Evolutionary conservation across 64 coral and sea anemone species (phyloP).

Genomic region (Catalaphyllia jardinei): DNA sequence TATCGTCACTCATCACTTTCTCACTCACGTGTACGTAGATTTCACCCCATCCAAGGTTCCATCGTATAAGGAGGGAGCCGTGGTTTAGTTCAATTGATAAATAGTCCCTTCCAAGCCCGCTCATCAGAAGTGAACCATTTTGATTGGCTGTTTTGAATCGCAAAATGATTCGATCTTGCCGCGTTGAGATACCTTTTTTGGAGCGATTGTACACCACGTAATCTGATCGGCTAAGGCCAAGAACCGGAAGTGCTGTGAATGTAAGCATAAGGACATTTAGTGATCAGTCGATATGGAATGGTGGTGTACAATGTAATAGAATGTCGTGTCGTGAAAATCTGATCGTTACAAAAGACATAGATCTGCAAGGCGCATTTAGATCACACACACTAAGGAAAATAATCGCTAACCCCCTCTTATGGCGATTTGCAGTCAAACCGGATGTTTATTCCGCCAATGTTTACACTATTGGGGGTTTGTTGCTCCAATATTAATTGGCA

Average conservation of each 20-base stretch:
- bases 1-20: background rate
- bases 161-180: conserved; percentile 26
- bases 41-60: conserved; percentile 41
- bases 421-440: too few relatives aligned
- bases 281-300: background rate
- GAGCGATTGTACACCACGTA: conserved; percentile 15
- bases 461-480: too few relatives aligned
- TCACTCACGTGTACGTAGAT: conserved; percentile 15
- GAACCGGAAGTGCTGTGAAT: conserved; percentile 28
- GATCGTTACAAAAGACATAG: too few relatives aligned
- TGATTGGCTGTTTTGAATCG: conserved; percentile 36
- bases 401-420: too few relatives aligned
- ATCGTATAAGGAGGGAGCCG: conserved; percentile 20
- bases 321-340: too few relatives aligned
- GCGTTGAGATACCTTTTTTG: conserved; percentile 2
- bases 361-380: too few relatives aligned
- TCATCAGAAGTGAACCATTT: conserved; percentile 12
- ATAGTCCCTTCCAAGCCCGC: conserved; percentile 15
- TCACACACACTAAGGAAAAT: too few relatives aligned
- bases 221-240: conserved; percentile 17
- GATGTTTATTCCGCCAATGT: too few relatives aligned
- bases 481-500: too few relatives aligned
- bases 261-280: background rate
- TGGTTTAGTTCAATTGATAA: background rate
- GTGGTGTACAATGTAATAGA: too few relatives aligned